Evolutionary conservation across 2,888 invertebrate species (phyloP), one percentile per base, ranked within the genome.

Genomic region (Lithophane socia): DNA sequence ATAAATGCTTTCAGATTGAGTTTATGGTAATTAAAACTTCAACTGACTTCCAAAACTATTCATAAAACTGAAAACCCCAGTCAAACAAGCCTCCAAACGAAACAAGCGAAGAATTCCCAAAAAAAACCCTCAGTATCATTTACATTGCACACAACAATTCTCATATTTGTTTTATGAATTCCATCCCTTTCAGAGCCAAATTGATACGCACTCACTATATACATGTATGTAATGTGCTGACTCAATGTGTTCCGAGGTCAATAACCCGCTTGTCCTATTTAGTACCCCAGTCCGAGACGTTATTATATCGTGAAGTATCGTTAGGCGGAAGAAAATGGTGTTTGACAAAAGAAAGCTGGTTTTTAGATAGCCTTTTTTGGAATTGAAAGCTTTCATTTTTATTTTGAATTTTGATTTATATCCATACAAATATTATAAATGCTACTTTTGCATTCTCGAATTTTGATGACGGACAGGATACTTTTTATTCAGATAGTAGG

Each of bases 221-320:
- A 56, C 63, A 56, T 64, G 49, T 64, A 61, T 58, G 37, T 58
- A 18, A 58, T 37, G 37, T 42, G 83, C 80, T 74, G 87, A 82
- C 67, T 86, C 88, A 87, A 87, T 78, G 67, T 52, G 37, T 49
- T n/a, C 42, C 64, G 82, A 66, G 88, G 79, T 80, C 88, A 65
- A 69, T 61, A 85, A 79, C 83, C 88, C 67, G 16, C n/a, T 58
- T 82, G 88, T 73, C 76, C 79, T 75, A 87, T 85, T 77, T 84
- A n/a, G 29, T 76, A 37, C 64, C 61, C 3, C 49, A 24, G 70
- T n/a, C 9, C 63, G 52, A 71, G 69, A 64, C 52, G 70, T 75
- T 56, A 64, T 60, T 86, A 52, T 16, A 52, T 61, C 64, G 58
- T 85, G 65, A 54, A 69, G 29, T 56, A 80, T 24, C 64, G 37